Base-by-base conservation (phyloP, 2,797 vertebrate species). In the Pampus argenteus region DNA sequence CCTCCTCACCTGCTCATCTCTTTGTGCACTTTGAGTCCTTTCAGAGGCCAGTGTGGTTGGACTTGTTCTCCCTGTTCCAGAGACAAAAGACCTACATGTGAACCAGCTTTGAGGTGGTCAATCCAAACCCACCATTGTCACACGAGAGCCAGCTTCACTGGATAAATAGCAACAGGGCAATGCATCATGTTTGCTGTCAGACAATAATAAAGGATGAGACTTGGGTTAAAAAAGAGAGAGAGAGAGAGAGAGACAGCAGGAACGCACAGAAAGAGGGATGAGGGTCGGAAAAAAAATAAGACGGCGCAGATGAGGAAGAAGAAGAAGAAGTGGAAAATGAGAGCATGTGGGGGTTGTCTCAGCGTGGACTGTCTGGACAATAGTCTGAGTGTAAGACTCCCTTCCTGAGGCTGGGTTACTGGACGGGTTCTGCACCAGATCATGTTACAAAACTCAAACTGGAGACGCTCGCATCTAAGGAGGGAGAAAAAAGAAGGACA, bases 11-110 rank as follows among this genome's bases (percentile, higher is more conserved):
- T 78, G 73, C 70, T 82, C 76, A 73, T 86, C 85, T 86, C 75
- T 90, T 86, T 87, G 86, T 87, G 68, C 56, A 66, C 69, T 42
- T 31, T 72, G 44, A 78, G 80, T 61, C 44, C 63, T 70, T 47
- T 72, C n/a, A 60, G 62, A 51, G 79, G 60, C 74, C 31, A 2
- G 9, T 55, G 83, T 67, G 66, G 88, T 79, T 28, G 11, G 71
- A 92, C 92, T 74, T 14, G 92, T 90, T 92, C 82, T 76, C 79
- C 90, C 82, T 29, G 91, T 91, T 90, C 63, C 51, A 60, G 48
- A 71, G 65, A 91, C 91, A 93, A 92, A 89, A 87, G 77, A 59
- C 74, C 78, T 5, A 51, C 72, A 86, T 87, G 82, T 68, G 78
- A 85, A 80, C 54, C 23, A 20, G 38, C 66, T 71, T 55, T 34